These are phyloP conservation scores for Scyliorhinus canicula DNA, from an alignment of 2,797 vertebrate species.

Conservation along the genomic window DNA sequence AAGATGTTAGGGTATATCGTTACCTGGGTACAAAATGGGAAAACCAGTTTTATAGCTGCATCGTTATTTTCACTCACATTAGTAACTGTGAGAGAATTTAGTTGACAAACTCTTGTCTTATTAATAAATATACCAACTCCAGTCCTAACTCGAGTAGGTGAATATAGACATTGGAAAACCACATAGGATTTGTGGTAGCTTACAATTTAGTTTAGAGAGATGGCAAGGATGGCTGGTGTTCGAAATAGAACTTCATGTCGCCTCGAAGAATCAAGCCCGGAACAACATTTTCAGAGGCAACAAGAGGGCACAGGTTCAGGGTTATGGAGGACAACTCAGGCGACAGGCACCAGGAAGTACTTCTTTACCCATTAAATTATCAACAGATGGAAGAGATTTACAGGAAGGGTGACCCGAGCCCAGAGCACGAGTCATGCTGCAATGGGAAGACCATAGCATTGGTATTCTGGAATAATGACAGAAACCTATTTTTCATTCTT, in stretches of 20 bases:
- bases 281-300: not conserved
- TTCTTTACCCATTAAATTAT: not conserved
- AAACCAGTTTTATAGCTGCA: not conserved
- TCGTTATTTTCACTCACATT: not conserved
- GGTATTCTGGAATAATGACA: not conserved
- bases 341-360: not conserved
- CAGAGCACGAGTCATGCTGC: not conserved
- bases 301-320: slow-evolving; percentile 14
- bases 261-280: not conserved
- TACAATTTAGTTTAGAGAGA: not conserved
- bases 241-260: not conserved
- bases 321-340: not conserved
- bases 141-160: not conserved
- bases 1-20: not conserved
- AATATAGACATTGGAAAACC: not conserved
- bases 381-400: not conserved
- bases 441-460: not conserved
- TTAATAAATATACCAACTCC: not conserved
- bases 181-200: not conserved
- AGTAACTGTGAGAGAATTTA: not conserved
- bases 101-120: not conserved
- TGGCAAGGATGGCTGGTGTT: not conserved
- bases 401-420: not conserved
- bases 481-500: not conserved
- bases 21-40: not conserved